These are phyloP conservation scores for Entelurus aequoreus DNA, from an alignment of 2,113 vertebrate species.

Conservation along the genomic window DNA sequence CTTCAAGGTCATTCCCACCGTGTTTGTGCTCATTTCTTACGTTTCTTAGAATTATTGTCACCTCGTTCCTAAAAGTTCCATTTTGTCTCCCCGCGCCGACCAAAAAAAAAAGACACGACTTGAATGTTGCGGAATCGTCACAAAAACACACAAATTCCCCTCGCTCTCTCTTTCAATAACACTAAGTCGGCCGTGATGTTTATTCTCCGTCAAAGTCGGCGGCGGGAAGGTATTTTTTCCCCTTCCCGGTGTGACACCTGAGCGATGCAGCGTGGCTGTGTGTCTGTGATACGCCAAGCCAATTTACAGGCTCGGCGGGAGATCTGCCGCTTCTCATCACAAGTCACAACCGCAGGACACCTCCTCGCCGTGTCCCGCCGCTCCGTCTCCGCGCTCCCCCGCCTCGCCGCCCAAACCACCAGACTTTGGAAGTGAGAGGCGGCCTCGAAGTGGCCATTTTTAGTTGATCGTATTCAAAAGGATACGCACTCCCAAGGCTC, in stretches of 20 bases:
- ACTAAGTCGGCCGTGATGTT: slow-evolving; percentile 59
- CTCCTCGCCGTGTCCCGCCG: slow-evolving; percentile 48
- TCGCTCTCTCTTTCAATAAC: slow-evolving; percentile 54
- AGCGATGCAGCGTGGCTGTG: slow-evolving; percentile 68
- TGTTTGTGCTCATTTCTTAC: not conserved
- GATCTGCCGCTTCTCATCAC: slow-evolving; percentile 67
- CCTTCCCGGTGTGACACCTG: slow-evolving; percentile 69
- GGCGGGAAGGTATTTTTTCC: slow-evolving; percentile 67
- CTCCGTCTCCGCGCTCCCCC: slow-evolving; percentile 44
- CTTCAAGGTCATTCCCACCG: slow-evolving; percentile 20
- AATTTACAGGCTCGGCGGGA: slow-evolving; percentile 69
- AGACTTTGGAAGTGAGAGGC: slow-evolving; percentile 43
- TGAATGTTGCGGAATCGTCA: slow-evolving; percentile 19
- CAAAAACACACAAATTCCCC: slow-evolving; percentile 44
- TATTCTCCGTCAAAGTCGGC: slow-evolving; percentile 66
- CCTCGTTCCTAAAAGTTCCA: not conserved
- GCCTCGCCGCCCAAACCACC: slow-evolving; percentile 36
- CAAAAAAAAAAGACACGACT: slow-evolving; percentile 11
- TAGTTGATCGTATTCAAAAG: not conserved
- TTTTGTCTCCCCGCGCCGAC: not conserved
- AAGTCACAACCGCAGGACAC: slow-evolving; percentile 65
- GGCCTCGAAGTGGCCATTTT: slow-evolving; percentile 21
- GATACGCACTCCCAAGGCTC: no score
- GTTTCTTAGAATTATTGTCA: not conserved
- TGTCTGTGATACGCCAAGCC: slow-evolving; percentile 72